These are phyloP conservation scores for Ranitomeya imitator DNA, from an alignment of 2,113 vertebrate genomes.

Conservation along the genomic window DNA sequence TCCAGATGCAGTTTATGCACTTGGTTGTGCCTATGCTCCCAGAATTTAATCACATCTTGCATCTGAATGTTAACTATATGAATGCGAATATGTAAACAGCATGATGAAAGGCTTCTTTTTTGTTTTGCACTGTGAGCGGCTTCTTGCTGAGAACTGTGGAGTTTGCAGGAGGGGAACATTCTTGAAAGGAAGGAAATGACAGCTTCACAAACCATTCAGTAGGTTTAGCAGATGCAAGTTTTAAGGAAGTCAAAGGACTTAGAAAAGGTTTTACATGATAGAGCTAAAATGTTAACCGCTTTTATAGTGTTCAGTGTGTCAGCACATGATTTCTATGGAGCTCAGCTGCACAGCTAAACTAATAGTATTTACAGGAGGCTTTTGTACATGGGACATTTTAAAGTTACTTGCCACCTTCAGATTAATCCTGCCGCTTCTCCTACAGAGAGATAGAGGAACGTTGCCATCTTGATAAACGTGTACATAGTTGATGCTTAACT, in stretches of 20 bases:
- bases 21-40: no score
- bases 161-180: neutral
- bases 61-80: no score
- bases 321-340: neutral
- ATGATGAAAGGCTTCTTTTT: neutral
- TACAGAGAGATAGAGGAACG: neutral
- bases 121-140: neutral
- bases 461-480: no score
- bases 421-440: neutral
- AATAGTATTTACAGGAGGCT: neutral
- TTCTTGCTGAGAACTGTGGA: neutral
- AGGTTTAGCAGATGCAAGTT: neutral
- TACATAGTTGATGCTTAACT: no score
- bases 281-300: neutral
- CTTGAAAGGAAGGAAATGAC: slow-evolving; percentile 5
- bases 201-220: neutral
- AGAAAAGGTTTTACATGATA: neutral
- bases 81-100: neutral
- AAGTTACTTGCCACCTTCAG: neutral
- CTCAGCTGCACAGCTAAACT: neutral
- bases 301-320: neutral
- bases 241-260: neutral
- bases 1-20: no score
- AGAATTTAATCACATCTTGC: no score
- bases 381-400: neutral